Conservation (phyloP, 2,888 invertebrate species). For the Epsilonema sp. region DNA sequence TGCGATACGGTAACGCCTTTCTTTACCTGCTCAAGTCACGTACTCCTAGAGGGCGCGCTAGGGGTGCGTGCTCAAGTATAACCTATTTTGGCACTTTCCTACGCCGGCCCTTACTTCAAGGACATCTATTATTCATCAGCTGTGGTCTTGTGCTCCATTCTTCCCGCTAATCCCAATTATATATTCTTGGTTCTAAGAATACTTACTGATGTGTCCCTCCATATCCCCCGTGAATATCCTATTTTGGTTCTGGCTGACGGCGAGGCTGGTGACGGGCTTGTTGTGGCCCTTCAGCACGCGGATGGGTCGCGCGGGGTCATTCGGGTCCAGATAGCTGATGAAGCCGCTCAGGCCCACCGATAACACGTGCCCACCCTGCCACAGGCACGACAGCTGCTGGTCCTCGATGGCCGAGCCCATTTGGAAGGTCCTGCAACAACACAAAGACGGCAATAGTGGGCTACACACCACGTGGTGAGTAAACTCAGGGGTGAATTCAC, state of each 20-base stretch:
- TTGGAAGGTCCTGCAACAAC: slow-evolving; percentile 49
- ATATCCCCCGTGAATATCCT: slow-evolving; percentile 77
- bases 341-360: slow-evolving; percentile 85
- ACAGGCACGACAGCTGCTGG: slow-evolving; percentile 67
- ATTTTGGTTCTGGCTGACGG: slow-evolving; percentile 46
- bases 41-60: no score
- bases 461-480: no score
- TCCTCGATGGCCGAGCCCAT: slow-evolving; percentile 46
- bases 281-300: slow-evolving; percentile 82
- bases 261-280: slow-evolving; percentile 80
- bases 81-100: no score
- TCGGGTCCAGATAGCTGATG: slow-evolving; percentile 73
- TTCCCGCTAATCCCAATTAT: no score
- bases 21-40: no score
- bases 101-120: no score
- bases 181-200: no score
- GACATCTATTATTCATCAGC: no score
- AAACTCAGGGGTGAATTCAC: no score
- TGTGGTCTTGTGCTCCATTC: no score
- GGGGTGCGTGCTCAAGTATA: no score
- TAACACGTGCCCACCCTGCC: slow-evolving; percentile 71
- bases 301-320: slow-evolving; percentile 57
- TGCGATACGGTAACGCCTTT: no score
- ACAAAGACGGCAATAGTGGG: not conserved
- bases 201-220: slow-evolving; percentile 57